phyloP scores from a whole-genome alignment of 2,113 vertebrate genomes.

The Nansenia antarctica region DNA sequence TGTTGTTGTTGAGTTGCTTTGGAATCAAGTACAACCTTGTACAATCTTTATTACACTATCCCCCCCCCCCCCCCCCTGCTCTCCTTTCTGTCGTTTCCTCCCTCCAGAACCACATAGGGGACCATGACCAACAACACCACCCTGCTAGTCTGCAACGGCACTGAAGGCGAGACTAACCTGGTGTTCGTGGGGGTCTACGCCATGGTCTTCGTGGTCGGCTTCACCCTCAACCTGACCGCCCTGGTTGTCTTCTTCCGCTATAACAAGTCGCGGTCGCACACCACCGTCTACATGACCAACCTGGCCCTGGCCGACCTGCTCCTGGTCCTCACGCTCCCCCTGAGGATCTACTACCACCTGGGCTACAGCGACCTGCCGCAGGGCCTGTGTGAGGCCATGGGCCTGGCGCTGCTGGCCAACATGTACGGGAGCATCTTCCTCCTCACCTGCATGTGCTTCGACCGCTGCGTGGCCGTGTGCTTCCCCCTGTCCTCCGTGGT shows the following conservation, averaged over 20 bases:
- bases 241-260: slow-evolving; percentile 55
- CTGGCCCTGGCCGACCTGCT: slow-evolving; percentile 68
- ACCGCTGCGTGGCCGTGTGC: slow-evolving; percentile 71
- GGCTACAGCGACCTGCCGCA: rapidly evolving
- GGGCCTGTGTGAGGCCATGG: slow-evolving; percentile 43
- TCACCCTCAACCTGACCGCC: slow-evolving; percentile 56
- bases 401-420: slow-evolving; percentile 69
- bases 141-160: neutral
- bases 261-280: slow-evolving; percentile 62
- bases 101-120: slow-evolving; percentile 13
- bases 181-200: slow-evolving; percentile 40
- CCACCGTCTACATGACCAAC: slow-evolving; percentile 74
- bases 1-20: too few relatives aligned
- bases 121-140: slow-evolving; percentile 17
- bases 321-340: slow-evolving; percentile 64
- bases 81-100: neutral
- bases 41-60: neutral
- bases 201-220: slow-evolving; percentile 43
- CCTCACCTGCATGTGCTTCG: slow-evolving; percentile 69
- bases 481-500: slow-evolving; percentile 62
- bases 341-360: slow-evolving; percentile 60
- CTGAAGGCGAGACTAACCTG: neutral
- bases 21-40: too few relatives aligned
- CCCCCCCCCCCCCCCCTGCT: neutral
- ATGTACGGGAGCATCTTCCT: slow-evolving; percentile 80